phyloP scores from a whole-genome alignment of 2,113 vertebrate genomes.

The Mixornis gularis region DNA sequence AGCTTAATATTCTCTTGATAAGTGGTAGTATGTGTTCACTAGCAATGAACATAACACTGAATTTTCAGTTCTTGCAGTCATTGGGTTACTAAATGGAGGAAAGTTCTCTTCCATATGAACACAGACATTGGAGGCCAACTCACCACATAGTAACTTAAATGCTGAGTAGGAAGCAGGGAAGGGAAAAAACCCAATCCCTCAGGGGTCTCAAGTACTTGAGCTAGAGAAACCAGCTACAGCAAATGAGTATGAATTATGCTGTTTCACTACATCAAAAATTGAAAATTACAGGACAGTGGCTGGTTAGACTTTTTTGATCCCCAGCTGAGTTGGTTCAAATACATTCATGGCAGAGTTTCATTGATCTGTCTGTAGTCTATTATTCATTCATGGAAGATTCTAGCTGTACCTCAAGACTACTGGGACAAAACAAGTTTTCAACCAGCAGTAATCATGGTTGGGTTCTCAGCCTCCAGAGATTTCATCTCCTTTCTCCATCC shows the following conservation, averaged over 20 bases:
- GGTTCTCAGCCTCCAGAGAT: conserved; percentile 43
- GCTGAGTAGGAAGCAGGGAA: background rate
- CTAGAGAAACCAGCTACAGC: conserved; percentile 32
- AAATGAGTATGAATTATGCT: conserved; percentile 43
- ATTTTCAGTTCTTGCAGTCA: background rate
- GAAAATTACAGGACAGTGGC: conserved; percentile 4
- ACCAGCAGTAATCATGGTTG: conserved; percentile 46
- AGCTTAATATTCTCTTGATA: conserved; percentile 24
- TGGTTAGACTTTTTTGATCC: background rate
- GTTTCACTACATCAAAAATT: conserved; percentile 28
- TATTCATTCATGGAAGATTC: conserved; percentile 54
- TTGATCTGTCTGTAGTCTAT: conserved; percentile 42
- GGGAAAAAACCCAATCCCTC: background rate
- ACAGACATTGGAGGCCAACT: background rate
- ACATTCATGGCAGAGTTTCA: conserved; percentile 33
- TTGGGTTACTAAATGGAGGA: background rate
- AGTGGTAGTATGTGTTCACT: background rate
- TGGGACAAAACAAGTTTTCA: conserved; percentile 63
- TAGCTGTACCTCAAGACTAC: conserved; percentile 29
- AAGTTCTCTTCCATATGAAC: background rate
- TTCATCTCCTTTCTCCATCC: conserved; percentile 45
- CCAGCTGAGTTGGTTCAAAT: conserved; percentile 23
- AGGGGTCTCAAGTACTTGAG: conserved; percentile 24
- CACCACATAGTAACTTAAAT: background rate
- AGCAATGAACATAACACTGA: background rate